Evolutionary conservation across 2,888 invertebrate genomes (phyloP).

Genomic region (Limnephilus rhombicus): DNA sequence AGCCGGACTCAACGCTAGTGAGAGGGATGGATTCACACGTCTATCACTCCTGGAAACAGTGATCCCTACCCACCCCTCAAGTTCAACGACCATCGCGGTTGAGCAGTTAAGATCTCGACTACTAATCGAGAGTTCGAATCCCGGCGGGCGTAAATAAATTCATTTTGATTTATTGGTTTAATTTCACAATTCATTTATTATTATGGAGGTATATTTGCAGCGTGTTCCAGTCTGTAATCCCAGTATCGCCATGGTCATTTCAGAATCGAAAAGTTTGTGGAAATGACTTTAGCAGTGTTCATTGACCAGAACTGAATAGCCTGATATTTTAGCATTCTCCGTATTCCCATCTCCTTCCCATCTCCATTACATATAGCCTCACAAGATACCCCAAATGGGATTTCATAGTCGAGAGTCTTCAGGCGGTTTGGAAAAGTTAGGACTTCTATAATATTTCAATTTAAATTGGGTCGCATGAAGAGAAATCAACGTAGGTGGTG

Average conservation of each 20-base stretch:
- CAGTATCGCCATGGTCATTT: background rate
- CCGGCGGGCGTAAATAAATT: background rate
- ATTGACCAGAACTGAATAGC: background rate
- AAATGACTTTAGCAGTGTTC: background rate
- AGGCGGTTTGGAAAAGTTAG: background rate
- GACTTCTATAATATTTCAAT: background rate
- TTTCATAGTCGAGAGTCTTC: background rate
- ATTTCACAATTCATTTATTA: background rate
- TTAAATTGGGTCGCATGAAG: too few species aligned
- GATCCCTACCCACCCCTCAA: too few species aligned
- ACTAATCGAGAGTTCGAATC: background rate
- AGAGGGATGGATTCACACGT: too few species aligned
- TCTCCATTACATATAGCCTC: background rate
- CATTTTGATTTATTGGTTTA: background rate
- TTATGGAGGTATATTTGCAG: background rate
- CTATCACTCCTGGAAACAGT: too few species aligned
- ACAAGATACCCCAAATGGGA: background rate
- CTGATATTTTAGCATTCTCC: background rate
- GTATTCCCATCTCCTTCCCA: background rate
- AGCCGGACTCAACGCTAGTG: too few species aligned
- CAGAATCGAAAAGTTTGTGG: background rate
- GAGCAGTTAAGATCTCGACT: too few species aligned
- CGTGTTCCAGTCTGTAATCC: background rate
- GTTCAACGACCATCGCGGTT: too few species aligned
- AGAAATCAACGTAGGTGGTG: background rate